Evolutionary conservation across 2,797 vertebrate species (phyloP).

Genomic region (Eurystomus glaucurus): DNA sequence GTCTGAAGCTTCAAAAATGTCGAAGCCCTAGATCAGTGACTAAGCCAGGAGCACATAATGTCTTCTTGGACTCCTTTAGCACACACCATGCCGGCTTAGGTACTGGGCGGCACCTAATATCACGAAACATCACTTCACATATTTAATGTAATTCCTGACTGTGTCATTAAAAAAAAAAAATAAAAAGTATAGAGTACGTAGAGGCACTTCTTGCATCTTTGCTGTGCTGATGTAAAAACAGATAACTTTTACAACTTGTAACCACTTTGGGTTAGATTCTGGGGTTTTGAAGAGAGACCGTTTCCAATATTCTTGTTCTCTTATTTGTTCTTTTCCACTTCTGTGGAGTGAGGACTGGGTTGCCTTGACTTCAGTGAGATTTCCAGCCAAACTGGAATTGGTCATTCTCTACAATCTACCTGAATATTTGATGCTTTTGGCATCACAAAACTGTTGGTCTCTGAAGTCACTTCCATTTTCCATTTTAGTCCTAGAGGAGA

Average conservation of each 20-base stretch:
- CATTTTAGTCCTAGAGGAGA: slow-evolving; percentile 43
- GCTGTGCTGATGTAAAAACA: background rate
- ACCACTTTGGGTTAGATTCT: background rate
- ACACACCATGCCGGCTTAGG: background rate
- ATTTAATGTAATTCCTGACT: background rate
- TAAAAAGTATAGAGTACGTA: background rate
- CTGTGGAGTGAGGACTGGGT: background rate
- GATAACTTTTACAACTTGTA: background rate
- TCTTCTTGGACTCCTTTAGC: background rate
- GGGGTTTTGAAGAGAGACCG: background rate
- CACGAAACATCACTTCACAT: background rate
- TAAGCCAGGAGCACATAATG: background rate
- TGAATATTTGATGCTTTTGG: slow-evolving; percentile 19
- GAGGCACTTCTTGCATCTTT: background rate
- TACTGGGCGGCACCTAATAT: background rate
- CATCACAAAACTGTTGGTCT: background rate
- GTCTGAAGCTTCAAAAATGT: background rate
- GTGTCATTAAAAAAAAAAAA: background rate
- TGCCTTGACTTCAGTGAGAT: background rate
- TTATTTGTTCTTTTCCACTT: background rate
- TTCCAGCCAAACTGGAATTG: background rate
- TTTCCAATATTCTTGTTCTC: background rate
- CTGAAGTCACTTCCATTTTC: slow-evolving; percentile 34
- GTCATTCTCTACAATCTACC: background rate
- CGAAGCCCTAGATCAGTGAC: background rate